Evolutionary conservation across 2,888 invertebrate genomes (phyloP), one percentile per base, ranked within the genome.

Genomic region (Heliconius hortense): DNA sequence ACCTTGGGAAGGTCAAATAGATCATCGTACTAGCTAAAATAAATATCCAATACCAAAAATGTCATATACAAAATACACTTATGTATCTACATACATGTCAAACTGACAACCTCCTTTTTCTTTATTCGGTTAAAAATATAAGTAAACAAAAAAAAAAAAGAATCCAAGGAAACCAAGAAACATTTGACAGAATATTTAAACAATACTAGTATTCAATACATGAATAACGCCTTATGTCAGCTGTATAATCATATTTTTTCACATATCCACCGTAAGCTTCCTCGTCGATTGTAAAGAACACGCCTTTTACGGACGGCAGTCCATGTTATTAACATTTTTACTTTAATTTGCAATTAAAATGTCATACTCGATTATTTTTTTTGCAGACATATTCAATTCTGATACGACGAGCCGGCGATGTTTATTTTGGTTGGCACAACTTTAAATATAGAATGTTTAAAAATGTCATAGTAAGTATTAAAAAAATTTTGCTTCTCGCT

Each of bases 311-410:
- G 77, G 77, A 48, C 68, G n/a, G 21, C 62, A 68, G 67, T 74
- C 56, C 66, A 72, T 64, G 74, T 31, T 77, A 66, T 72, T 39
- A 68, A 48, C 43, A 59, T 43, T 71, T 72, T 63, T 31, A 28
- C 56, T 77, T 63, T 66, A 69, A 68, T 77, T 72, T 77, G 63
- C 74, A 77, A 77, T 74, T 77, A 59, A 69, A 70, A 77, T 77
- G 69, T 21, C 53, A 74, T 63, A 43, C 63, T 71, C 21, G 13
- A 24, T 69, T 31, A 26, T 28, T 2, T 48, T 31, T 69, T 56
- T 69, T 69, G 56, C n/a, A 1, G 31, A 24, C 66, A n/a, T 69
- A 56, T 69, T 56, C 31, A 56, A 69, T 69, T 18, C 2, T 64
- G 0, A 35, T 11, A n/a, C 13, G 63, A 35, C 63, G n/a, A 11